Evolutionary conservation across 2,113 vertebrate genomes (phyloP), one percentile per base, ranked within the genome.

Genomic region (Trogon surrucura): DNA sequence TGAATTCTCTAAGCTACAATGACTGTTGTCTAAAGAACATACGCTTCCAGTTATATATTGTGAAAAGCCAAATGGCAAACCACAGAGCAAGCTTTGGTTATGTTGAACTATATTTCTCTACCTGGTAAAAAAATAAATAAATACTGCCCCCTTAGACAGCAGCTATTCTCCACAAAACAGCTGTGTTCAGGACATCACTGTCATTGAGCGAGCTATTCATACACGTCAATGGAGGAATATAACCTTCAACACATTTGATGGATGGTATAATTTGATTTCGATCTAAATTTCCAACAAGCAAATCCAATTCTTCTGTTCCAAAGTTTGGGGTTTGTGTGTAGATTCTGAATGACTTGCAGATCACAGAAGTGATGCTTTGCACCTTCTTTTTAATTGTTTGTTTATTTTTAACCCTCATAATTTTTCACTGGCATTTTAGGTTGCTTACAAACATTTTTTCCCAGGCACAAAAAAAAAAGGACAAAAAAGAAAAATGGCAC

Each of bases 401-500:
- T 44, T 15, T 57, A 2, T 29, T 80, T 85, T 72, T 45, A 79
- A 51, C 2, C 9, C 5, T 51, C 1, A 0, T 21, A 34, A 0
- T 34, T 60, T 75, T 48, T 3, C 83, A 53, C 19, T 29, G 6
- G 8, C 9, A 65, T 56, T 85, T 91, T n/a, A 73, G 20, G 11
- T 15, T 20, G 34, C 2, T 62, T 48, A 20, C 0, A 25, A 82
- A 13, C 8, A 14, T 10, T 32, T 91, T 78, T 71, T 32, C 8
- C 8, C 5, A 19, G 3, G 13, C 0, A 67, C 32, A 82, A 22
- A n/a, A 22, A 16, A 27, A 0, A 70, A 3, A 66, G 36, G 36
- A 36, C 36, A 8, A 38, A 20, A 32, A 1, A 65, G 2, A 73
- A 5, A 44, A 65, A 32, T 0, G 1, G 3, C 23, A 36, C 17